These are phyloP conservation scores for Agriotes lineatus DNA, from an alignment of 2,888 invertebrate genomes.

Conservation along the genomic window DNA sequence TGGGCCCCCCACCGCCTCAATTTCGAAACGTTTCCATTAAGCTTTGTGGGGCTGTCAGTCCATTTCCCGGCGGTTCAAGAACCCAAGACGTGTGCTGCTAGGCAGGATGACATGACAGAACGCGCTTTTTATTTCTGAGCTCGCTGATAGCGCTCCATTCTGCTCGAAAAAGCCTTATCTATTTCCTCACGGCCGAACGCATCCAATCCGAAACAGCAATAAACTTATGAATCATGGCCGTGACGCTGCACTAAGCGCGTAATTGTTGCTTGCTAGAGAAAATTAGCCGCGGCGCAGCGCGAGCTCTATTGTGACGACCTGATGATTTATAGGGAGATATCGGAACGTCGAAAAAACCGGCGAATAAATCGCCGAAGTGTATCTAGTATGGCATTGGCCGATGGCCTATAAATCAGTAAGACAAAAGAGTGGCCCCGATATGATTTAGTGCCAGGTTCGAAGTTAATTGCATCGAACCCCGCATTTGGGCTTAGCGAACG, in stretches of 20 bases:
- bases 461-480: neutral
- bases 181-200: constrained; percentile 23
- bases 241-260: constrained; percentile 6
- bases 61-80: constrained; percentile 6
- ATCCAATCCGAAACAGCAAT: constrained; percentile 17
- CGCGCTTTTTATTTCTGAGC: neutral
- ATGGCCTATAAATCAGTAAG: constrained; percentile 3
- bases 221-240: constrained; percentile 21
- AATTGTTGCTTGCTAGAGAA: constrained; percentile 2
- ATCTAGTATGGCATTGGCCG: neutral
- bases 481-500: neutral
- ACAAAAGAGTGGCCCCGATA: constrained; percentile 11
- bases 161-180: constrained; percentile 13
- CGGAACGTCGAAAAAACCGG: constrained; percentile 8
- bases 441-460: constrained; percentile 3
- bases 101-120: constrained; percentile 14
- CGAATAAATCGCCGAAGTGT: constrained; percentile 14
- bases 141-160: constrained; percentile 11
- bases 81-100: neutral
- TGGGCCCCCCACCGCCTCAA: constrained; percentile 10
- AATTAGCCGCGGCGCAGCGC: neutral
- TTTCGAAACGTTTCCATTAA: constrained; percentile 24
- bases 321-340: constrained; percentile 15
- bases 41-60: constrained; percentile 14
- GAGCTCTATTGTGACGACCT: constrained; percentile 15